Conservation (phyloP, 2,888 invertebrate genomes). For the Melipona beecheii region DNA sequence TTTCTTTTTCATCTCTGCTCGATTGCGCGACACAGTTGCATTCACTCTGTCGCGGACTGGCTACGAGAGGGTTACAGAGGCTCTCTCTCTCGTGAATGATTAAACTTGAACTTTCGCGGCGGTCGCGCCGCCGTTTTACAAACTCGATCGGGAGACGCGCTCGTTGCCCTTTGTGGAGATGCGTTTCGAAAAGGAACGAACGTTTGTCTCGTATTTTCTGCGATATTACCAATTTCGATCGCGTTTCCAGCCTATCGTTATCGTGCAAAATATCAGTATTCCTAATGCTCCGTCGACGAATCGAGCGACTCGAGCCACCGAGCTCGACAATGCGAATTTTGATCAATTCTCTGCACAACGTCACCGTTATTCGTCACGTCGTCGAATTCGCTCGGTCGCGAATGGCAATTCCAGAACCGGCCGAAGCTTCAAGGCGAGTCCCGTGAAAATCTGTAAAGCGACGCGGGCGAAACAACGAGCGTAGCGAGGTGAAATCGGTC, state of each 20-base stretch:
- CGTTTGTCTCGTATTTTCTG: not conserved
- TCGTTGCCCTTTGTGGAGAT: not conserved
- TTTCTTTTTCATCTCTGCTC: not conserved
- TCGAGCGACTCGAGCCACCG: not conserved
- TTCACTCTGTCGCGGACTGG: not conserved
- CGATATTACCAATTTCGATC: too few relatives aligned
- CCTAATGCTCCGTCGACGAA: not conserved
- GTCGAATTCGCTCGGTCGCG: not conserved
- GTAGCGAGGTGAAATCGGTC: not conserved
- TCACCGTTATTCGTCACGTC: not conserved
- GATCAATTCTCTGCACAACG: not conserved
- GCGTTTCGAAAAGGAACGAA: not conserved
- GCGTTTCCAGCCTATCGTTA: too few relatives aligned
- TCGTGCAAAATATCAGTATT: too few relatives aligned
- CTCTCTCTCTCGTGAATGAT: not conserved
- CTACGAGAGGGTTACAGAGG: not conserved
- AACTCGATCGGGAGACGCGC: not conserved
- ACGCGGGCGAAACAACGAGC: not conserved
- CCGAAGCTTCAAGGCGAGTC: not conserved
- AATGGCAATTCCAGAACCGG: conserved; percentile 25
- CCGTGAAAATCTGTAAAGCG: conserved; percentile 15
- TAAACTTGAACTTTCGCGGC: not conserved
- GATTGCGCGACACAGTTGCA: not conserved
- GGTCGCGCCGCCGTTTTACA: not conserved
- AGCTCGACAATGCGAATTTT: not conserved